Conservation (phyloP, 2,888 invertebrate species). For the Perizoma flavofasciatum region DNA sequence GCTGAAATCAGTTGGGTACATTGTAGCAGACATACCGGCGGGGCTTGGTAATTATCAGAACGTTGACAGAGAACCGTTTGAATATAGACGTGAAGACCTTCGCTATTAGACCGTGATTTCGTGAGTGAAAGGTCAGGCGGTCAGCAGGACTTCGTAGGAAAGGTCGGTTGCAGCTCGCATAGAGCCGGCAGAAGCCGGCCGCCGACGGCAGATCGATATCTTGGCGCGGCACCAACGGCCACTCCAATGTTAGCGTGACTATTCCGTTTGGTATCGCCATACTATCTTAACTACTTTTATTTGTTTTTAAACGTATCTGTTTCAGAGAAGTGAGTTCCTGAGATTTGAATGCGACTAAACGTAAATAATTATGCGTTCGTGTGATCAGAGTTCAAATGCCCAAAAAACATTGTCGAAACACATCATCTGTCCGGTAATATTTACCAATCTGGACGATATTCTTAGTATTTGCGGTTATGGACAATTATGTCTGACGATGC, state of each 20-base stretch:
- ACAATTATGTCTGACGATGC: background rate
- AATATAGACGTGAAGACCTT: conserved; percentile 11
- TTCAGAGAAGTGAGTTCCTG: too few relatives aligned
- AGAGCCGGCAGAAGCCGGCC: conserved; percentile 14
- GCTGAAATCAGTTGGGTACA: conserved; percentile 10
- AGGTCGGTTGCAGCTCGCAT: conserved; percentile 48
- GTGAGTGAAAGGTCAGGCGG: conserved; percentile 56
- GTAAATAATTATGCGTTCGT: too few relatives aligned
- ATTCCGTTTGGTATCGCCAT: conserved; percentile 34
- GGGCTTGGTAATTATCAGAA: conserved; percentile 5
- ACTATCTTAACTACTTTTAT: conserved; percentile 28
- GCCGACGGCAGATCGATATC: conserved; percentile 38
- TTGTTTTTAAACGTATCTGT: conserved; percentile 15
- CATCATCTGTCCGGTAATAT: too few relatives aligned
- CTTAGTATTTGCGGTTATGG: conserved; percentile 2
- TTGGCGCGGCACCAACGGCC: conserved; percentile 53
- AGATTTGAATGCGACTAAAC: too few relatives aligned
- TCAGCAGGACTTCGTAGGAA: conserved; percentile 49
- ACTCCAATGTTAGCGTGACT: conserved; percentile 39
- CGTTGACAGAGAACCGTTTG: conserved; percentile 1
- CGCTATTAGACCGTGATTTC: conserved; percentile 60
- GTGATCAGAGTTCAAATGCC: too few relatives aligned
- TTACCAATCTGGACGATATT: background rate
- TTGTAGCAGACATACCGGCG: conserved; percentile 8
- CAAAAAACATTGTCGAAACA: too few relatives aligned